Base-by-base conservation (phyloP, 1,140 invertebrate species). In the Caenorhabditis inopinata region DNA sequence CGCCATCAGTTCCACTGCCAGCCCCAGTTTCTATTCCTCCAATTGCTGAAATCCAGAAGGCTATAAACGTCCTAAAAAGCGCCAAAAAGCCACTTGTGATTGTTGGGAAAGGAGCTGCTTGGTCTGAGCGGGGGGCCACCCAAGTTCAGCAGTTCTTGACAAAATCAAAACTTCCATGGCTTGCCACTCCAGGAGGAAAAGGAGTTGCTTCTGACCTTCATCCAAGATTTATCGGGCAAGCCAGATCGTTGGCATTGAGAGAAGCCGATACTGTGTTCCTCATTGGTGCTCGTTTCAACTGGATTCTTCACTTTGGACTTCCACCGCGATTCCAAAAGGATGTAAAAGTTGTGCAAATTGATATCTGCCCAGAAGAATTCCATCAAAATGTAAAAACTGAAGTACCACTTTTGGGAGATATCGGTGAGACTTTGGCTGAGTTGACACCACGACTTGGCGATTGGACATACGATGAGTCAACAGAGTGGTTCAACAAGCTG, bases 111-210 rank as follows among this genome's bases (percentile, higher is more conserved):
- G 95, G 80, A 29, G 80, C 80, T 14, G 78, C 49, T 7, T 86
- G 85, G 85, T 85, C 84, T 14, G 84, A 85, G 78, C 38, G 84
- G n/a, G 85, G 85, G 18, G 46, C 84, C 11, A 82, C 76, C 6
- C 74, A 84, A 68, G 74, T 85, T 25, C 76, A 76, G 6, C 83
- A 85, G 48, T 91, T 98, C 0, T 91, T 97, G 12, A 88, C 91
- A 23, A 89, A 89, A 16, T 93, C 92, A 12, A 91, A 93, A 81
- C 86, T 97, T 18, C 96, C 96, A 6, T 96, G 96, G 89, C 90
- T 98, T 32, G 93, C 95, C 1, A 97, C 95, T 16, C 96, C 96
- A 1, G 97, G 98, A 95, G 96, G 94, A 83, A 98, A 97, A 91
- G 96, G 96, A 45, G 94, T 96, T 1, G 92, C 97, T 11, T 91